Evolutionary conservation across 2,888 invertebrate species (phyloP).

Genomic region (Molorchus minor): DNA sequence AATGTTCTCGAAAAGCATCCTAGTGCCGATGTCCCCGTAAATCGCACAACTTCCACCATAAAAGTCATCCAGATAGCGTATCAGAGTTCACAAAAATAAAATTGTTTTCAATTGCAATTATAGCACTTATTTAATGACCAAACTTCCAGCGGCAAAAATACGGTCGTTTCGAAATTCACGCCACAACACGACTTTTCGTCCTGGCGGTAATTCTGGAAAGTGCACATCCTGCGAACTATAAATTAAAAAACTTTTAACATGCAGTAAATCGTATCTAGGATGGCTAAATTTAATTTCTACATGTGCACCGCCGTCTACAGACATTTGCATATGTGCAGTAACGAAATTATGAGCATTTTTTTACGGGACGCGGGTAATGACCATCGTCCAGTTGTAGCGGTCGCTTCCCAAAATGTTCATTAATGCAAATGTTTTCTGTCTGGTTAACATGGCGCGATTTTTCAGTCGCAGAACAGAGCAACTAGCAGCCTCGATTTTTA

Average conservation of each 20-base stretch:
- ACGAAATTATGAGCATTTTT: slow-evolving; percentile 37
- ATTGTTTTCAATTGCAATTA: not conserved
- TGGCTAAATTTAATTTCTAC: slow-evolving; percentile 41
- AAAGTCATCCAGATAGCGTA: not conserved
- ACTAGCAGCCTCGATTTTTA: too few species aligned
- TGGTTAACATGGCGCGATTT: too few species aligned
- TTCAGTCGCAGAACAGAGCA: too few species aligned
- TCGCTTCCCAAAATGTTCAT: slow-evolving; percentile 38
- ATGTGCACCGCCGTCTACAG: slow-evolving; percentile 19
- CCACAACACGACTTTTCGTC: not conserved
- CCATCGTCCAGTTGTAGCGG: slow-evolving; percentile 38
- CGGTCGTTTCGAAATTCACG: not conserved
- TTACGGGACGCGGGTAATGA: slow-evolving; percentile 40
- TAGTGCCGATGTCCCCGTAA: not conserved
- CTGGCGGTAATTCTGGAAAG: not conserved
- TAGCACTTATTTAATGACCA: slow-evolving; percentile 1
- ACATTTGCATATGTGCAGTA: slow-evolving; percentile 3
- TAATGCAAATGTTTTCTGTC: slow-evolving; percentile 38
- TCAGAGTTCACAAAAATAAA: not conserved
- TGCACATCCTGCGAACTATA: slow-evolving; percentile 17
- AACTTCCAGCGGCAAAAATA: not conserved
- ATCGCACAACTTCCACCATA: not conserved
- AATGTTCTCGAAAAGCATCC: not conserved
- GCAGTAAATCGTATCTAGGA: slow-evolving; percentile 42
- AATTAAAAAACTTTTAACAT: slow-evolving; percentile 36